These are phyloP conservation scores for Nymphicus hollandicus DNA, from an alignment of 2,113 vertebrate genomes.

Conservation along the genomic window DNA sequence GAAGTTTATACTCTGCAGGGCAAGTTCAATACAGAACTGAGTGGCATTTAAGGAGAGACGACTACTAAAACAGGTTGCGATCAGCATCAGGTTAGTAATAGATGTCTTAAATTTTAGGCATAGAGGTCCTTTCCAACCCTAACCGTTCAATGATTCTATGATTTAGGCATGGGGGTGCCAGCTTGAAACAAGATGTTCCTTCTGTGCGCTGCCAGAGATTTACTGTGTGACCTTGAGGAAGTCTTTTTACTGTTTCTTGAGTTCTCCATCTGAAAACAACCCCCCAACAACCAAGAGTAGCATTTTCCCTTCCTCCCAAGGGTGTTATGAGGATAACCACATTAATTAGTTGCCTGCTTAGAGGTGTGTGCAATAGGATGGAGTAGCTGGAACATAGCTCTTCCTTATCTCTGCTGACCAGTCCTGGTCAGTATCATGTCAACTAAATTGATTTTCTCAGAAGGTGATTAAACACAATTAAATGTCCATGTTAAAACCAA, in stretches of 20 bases:
- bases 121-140: neutral
- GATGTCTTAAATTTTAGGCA: neutral
- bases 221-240: neutral
- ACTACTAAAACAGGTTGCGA: neutral
- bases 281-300: neutral
- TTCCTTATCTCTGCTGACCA: slow-evolving; percentile 43
- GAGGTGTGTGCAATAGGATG: neutral
- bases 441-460: slow-evolving; percentile 51
- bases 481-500: slow-evolving; percentile 15
- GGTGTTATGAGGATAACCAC: neutral
- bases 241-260: neutral
- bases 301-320: neutral
- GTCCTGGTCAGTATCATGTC: slow-evolving; percentile 33
- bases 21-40: neutral
- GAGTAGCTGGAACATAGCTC: neutral
- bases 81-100: neutral
- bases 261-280: neutral
- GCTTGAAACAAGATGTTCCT: neutral
- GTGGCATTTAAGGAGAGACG: rapidly evolving
- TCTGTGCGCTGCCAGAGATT: neutral
- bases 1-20: neutral
- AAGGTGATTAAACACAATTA: slow-evolving; percentile 53
- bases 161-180: neutral
- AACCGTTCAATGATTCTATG: neutral
- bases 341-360: slow-evolving; percentile 27